These are phyloP conservation scores for Lynx canadensis DNA, from an alignment of 2,113 vertebrate genomes.

Conservation along the genomic window DNA sequence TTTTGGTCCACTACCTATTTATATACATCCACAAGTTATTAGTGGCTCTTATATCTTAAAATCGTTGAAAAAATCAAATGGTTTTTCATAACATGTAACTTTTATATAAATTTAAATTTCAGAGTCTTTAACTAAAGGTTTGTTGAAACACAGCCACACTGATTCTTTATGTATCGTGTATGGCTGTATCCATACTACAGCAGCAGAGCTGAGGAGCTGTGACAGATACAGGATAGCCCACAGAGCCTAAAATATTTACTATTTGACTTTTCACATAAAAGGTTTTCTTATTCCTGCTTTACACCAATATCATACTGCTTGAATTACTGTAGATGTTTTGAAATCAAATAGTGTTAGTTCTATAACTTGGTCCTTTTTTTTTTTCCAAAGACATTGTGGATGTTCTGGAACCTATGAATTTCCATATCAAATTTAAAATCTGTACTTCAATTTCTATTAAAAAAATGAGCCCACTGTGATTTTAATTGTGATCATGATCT, in stretches of 20 bases:
- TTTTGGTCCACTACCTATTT: neutral
- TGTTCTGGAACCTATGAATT: conserved; percentile 51
- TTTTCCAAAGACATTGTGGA: conserved; percentile 30
- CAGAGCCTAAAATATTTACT: conserved; percentile 49
- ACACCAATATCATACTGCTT: neutral
- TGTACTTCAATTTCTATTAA: conserved; percentile 13
- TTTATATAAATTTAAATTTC: conserved; percentile 47
- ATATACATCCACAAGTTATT: neutral
- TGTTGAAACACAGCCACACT: conserved; percentile 16
- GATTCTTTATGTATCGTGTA: neutral
- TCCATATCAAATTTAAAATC: conserved; percentile 43
- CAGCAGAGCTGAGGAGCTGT: neutral
- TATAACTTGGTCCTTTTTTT: neutral
- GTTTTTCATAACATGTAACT: conserved; percentile 40
- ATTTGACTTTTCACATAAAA: conserved; percentile 35
- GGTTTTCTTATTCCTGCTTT: conserved; percentile 21
- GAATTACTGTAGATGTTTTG: conserved; percentile 43
- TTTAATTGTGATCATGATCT: neutral
- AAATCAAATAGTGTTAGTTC: conserved; percentile 37
- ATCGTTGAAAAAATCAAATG: neutral
- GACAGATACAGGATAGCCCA: neutral
- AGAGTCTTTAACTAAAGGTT: conserved; percentile 27
- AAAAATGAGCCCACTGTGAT: neutral
- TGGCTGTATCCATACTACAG: neutral
- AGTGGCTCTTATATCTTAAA: neutral